Percentiles rank a stretch among this genome's conserved stretches.
phyloP scores from a whole-genome alignment of 2,113 vertebrate species.

The Coreoperca whiteheadi region DNA sequence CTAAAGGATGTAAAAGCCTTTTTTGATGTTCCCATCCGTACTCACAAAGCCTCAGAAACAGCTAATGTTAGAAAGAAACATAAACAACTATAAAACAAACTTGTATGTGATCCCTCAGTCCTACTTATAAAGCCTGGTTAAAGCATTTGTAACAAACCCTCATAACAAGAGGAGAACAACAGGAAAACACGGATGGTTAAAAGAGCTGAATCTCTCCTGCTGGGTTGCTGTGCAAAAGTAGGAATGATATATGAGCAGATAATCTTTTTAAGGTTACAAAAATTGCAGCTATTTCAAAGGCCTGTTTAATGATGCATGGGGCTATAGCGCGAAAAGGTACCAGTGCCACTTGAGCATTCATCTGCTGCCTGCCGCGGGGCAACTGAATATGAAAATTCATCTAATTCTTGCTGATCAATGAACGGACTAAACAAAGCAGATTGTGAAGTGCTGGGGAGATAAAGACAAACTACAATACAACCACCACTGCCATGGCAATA shows the following conservation, averaged over 20 bases:
- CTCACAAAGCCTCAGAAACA: not conserved
- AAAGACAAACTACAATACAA: slow-evolving; percentile 43
- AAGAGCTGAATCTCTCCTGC: slow-evolving; percentile 49
- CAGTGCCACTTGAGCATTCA: slow-evolving; percentile 68
- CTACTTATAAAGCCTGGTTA: not conserved
- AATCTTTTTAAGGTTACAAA: slow-evolving; percentile 58
- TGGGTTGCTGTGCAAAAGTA: slow-evolving; percentile 36
- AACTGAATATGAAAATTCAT: slow-evolving; percentile 64
- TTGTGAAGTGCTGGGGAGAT: slow-evolving; percentile 29
- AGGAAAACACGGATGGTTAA: slow-evolving; percentile 7
- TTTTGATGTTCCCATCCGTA: not conserved
- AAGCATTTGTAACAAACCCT: not conserved
- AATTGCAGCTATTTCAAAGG: slow-evolving; percentile 54
- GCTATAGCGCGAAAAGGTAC: slow-evolving; percentile 71
- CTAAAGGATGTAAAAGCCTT: not conserved
- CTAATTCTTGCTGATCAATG: slow-evolving; percentile 71
- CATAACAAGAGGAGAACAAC: not conserved
- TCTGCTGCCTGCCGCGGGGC: slow-evolving; percentile 56
- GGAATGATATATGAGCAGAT: slow-evolving; percentile 43
- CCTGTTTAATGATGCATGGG: slow-evolving; percentile 61
- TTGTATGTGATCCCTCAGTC: not conserved
- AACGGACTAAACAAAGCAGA: slow-evolving; percentile 56
- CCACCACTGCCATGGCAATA: slow-evolving; percentile 46
- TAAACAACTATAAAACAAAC: slow-evolving; percentile 5
- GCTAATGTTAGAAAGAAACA: not conserved